phyloP scores from a whole-genome alignment of 2,888 invertebrate species.

The Eudasyphora cyanicolor region DNA sequence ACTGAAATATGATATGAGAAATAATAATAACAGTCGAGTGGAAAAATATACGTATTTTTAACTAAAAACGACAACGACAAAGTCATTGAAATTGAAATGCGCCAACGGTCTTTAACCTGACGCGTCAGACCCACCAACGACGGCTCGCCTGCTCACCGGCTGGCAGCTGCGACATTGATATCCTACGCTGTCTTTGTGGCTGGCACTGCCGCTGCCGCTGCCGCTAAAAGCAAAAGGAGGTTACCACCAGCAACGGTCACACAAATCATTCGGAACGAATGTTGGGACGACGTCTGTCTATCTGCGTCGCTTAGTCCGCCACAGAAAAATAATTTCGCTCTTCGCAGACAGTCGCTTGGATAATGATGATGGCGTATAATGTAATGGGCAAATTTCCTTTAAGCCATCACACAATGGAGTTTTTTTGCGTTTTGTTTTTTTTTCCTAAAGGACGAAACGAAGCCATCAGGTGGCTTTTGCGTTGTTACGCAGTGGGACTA shows the following conservation, averaged over 20 bases:
- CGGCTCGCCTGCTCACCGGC: neutral
- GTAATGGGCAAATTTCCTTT: constrained; percentile 7
- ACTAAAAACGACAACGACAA: constrained; percentile 19
- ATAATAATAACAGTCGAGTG: neutral
- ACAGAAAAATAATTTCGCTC: constrained; percentile 8
- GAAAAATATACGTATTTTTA: constrained; percentile 14
- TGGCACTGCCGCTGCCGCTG: neutral
- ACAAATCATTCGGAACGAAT: constrained; percentile 13
- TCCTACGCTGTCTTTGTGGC: neutral
- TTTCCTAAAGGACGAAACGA: neutral
- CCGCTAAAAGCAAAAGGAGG: neutral
- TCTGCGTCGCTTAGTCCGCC: too few species aligned
- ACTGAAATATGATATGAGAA: constrained; percentile 46
- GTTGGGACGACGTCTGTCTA: too few species aligned
- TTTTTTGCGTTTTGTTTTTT: neutral
- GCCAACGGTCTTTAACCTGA: constrained; percentile 64
- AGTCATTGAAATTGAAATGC: constrained; percentile 51
- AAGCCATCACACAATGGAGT: neutral
- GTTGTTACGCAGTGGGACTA: neutral
- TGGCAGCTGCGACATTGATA: neutral
- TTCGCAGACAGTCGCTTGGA: constrained; percentile 10
- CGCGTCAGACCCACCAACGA: constrained; percentile 43
- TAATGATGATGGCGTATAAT: neutral
- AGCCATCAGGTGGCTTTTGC: constrained; percentile 10
- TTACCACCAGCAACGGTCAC: neutral